Conservation (phyloP, 2,888 invertebrate genomes). For the Hyppa rectilinea region DNA sequence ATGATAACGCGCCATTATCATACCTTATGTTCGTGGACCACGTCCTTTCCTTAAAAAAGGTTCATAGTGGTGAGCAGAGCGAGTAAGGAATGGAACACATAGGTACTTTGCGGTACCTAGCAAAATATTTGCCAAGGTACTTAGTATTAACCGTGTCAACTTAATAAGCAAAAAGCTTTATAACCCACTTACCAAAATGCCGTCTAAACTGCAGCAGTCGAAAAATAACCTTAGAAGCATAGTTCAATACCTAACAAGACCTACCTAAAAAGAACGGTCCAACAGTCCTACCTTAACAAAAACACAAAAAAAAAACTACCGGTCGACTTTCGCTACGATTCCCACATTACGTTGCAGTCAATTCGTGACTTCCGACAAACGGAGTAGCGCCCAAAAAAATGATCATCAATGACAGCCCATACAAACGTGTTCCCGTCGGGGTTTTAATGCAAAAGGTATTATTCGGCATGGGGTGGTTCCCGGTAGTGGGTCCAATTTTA, state of each 20-base stretch:
- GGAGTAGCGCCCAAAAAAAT: slow-evolving; percentile 57
- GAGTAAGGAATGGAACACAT: not conserved
- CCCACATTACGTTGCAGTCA: slow-evolving; percentile 61
- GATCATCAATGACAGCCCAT: slow-evolving; percentile 59
- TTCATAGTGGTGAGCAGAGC: not conserved
- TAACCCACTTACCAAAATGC: not conserved
- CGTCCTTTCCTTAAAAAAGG: not conserved
- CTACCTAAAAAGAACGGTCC: slow-evolving; percentile 7
- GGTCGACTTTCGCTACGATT: slow-evolving; percentile 61
- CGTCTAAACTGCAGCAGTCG: not conserved
- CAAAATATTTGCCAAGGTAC: not conserved
- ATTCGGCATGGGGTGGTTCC: slow-evolving; percentile 68
- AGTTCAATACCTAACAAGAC: slow-evolving; percentile 6
- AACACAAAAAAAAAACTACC: slow-evolving; percentile 40
- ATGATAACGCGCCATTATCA: not conserved
- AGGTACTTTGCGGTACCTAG: too few relatives aligned
- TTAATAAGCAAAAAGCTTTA: not conserved
- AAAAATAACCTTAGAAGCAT: not conserved
- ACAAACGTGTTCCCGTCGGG: slow-evolving; percentile 69
- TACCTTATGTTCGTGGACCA: not conserved
- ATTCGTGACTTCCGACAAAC: slow-evolving; percentile 75
- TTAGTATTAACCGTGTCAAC: not conserved
- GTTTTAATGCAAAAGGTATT: slow-evolving; percentile 64
- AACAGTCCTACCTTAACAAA: slow-evolving; percentile 30
- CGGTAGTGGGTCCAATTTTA: slow-evolving; percentile 62